These are phyloP conservation scores for Steinernema khuongi DNA, from an alignment of 1,140 invertebrate genomes.

Conservation along the genomic window DNA sequence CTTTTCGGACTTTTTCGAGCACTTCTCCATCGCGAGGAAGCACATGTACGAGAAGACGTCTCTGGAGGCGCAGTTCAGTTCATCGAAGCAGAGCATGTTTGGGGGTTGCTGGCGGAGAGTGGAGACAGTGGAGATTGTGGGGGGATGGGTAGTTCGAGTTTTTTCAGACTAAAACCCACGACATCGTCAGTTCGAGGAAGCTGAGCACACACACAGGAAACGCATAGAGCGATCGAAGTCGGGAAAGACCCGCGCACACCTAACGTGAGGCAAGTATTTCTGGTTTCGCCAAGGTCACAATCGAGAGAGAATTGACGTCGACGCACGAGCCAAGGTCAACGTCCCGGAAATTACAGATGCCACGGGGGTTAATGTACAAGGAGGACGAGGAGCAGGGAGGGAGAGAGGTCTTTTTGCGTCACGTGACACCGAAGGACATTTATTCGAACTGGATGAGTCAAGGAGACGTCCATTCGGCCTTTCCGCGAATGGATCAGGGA, in stretches of 20 bases:
- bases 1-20: conserved; percentile 48
- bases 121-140: not conserved
- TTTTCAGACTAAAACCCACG: not conserved
- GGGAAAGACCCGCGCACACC: too few species aligned
- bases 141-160: conserved; percentile 10
- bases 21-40: conserved; percentile 45
- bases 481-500: too few species aligned
- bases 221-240: too few species aligned
- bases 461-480: too few species aligned
- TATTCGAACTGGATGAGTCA: too few species aligned
- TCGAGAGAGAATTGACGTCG: not conserved
- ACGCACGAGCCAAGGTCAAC: not conserved
- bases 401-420: too few species aligned
- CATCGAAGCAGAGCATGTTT: conserved; percentile 6
- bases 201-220: too few species aligned
- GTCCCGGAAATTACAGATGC: not conserved
- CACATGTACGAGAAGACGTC: conserved; percentile 48
- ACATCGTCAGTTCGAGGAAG: not conserved
- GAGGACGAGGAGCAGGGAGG: too few species aligned
- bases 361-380: too few species aligned
- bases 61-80: conserved; percentile 3
- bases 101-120: not conserved
- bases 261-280: too few species aligned
- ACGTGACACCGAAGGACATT: too few species aligned
- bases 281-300: not conserved